phyloP scores from a whole-genome alignment of 2,113 vertebrate genomes.

The Rhinopithecus roxellana region DNA sequence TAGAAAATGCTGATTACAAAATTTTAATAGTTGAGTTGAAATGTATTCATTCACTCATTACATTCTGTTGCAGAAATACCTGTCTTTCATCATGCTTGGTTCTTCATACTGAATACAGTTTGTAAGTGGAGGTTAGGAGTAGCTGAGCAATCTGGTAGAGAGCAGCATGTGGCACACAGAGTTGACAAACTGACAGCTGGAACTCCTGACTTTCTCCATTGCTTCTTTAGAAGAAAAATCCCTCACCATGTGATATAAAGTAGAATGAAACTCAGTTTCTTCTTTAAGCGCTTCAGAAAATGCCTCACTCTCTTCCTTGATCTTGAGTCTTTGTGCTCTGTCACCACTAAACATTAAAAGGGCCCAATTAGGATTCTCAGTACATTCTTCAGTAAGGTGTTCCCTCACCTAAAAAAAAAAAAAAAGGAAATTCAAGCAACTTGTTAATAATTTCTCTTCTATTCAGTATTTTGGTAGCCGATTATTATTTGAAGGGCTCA shows the following conservation, averaged over 20 bases:
- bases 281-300: slow-evolving; percentile 87
- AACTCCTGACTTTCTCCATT: slow-evolving; percentile 52
- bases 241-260: slow-evolving; percentile 91
- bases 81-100: not conserved
- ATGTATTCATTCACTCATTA: slow-evolving; percentile 8
- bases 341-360: slow-evolving; percentile 87
- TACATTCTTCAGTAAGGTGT: slow-evolving; percentile 51
- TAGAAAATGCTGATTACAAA: not conserved
- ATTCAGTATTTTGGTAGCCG: not conserved
- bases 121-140: slow-evolving; percentile 76
- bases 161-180: slow-evolving; percentile 87
- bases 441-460: not conserved
- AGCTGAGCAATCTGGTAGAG: slow-evolving; percentile 86
- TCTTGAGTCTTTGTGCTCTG: slow-evolving; percentile 85
- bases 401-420: slow-evolving; percentile 85
- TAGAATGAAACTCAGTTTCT: slow-evolving; percentile 90
- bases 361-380: slow-evolving; percentile 76
- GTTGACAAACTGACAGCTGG: slow-evolving; percentile 81
- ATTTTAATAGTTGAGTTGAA: slow-evolving; percentile 16
- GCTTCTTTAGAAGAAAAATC: slow-evolving; percentile 83
- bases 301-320: slow-evolving; percentile 83
- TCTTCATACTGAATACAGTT: not conserved
- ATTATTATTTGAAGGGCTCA: not conserved
- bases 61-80: slow-evolving; percentile 51
- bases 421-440: not conserved